These are phyloP conservation scores for Enhydra lutris DNA, from an alignment of 2,113 vertebrate species.

Conservation along the genomic window DNA sequence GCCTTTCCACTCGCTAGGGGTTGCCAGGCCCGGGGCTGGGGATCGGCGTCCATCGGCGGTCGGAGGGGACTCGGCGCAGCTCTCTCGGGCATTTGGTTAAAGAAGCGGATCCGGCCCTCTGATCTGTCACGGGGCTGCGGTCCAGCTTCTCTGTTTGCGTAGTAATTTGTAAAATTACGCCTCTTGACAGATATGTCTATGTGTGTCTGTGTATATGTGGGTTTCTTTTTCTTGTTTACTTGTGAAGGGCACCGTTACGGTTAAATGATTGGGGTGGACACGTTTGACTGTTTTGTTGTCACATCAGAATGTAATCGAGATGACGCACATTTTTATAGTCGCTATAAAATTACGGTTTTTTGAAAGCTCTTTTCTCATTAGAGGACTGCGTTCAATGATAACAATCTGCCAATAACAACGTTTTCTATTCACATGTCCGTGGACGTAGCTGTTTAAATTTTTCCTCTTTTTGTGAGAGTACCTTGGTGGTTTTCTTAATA, in stretches of 20 bases:
- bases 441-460: background rate
- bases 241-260: background rate
- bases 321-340: constrained; percentile 50
- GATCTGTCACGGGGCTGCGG: background rate
- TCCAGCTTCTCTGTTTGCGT: background rate
- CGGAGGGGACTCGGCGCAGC: fast-evolving
- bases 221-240: background rate
- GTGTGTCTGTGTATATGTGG: fast-evolving
- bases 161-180: background rate
- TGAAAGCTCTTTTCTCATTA: background rate
- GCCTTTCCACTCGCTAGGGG: background rate
- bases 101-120: background rate
- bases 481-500: background rate
- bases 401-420: fast-evolving
- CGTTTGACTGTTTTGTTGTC: background rate
- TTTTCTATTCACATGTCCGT: fast-evolving
- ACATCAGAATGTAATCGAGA: background rate
- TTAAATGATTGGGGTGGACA: background rate
- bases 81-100: fast-evolving
- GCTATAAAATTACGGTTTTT: background rate
- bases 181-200: background rate
- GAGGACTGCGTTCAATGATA: background rate
- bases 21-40: fast-evolving
- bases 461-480: background rate
- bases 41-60: fast-evolving